These are phyloP conservation scores for Phrynocephalus versicolor DNA, from an alignment of 2,113 vertebrate genomes.

Conservation along the genomic window DNA sequence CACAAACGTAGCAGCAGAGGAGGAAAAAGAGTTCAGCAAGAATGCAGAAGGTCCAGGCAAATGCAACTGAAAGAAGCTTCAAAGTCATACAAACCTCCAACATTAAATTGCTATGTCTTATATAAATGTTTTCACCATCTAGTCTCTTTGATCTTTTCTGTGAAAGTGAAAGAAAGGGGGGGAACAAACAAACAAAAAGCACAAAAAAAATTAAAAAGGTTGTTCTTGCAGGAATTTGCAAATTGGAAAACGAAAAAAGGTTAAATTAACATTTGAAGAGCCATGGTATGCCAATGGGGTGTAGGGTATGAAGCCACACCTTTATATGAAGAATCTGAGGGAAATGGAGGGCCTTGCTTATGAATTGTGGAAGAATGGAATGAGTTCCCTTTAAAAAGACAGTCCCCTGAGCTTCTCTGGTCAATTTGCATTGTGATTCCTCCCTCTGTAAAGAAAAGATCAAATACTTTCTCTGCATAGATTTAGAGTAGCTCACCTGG, in stretches of 20 bases:
- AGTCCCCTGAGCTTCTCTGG: conserved; percentile 59
- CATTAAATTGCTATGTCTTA: conserved; percentile 99
- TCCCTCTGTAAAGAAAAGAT: neutral
- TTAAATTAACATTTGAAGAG: conserved; percentile 64
- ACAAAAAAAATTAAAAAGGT: conserved; percentile 84
- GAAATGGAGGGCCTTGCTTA: conserved; percentile 39
- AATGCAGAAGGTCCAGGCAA: conserved; percentile 72
- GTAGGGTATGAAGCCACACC: conserved; percentile 61
- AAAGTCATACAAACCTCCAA: conserved; percentile 99
- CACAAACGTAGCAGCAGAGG: conserved; percentile 65
- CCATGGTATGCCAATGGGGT: conserved; percentile 64
- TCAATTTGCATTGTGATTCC: neutral
- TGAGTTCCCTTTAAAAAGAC: conserved; percentile 74
- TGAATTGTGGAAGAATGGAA: conserved; percentile 57
- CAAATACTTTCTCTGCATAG: neutral
- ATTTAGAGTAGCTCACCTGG: neutral
- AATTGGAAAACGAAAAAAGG: conserved; percentile 75
- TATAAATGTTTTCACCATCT: conserved; percentile 99
- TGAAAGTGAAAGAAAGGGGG: conserved; percentile 83
- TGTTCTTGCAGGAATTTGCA: conserved; percentile 73
- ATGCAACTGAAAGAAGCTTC: conserved; percentile 77
- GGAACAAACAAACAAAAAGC: conserved; percentile 67
- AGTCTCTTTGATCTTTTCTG: conserved; percentile 99
- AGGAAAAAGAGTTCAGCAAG: conserved; percentile 62
- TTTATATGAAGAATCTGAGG: conserved; percentile 52